Base-by-base conservation (phyloP, 2,888 invertebrate species). In the Rhyacophila evoluta region DNA sequence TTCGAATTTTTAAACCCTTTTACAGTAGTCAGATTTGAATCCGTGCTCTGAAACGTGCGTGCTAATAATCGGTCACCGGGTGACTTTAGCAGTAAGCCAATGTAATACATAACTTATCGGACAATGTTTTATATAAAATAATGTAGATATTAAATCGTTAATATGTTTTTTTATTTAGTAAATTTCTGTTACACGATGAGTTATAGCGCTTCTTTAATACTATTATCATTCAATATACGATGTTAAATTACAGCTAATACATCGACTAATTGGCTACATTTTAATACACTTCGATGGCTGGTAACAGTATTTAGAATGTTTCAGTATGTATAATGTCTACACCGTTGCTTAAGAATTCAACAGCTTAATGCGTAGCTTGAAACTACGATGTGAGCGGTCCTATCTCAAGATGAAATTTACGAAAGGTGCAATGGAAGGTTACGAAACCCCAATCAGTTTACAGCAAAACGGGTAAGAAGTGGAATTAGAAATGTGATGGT, bases 401-500 rank as follows among this genome's bases (percentile, higher is more conserved):
- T 19, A 19, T 19, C 55, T 55, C 19, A 19, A 19, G 12, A 55
- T 19, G 15, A 55, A 55, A 55, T 55, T 55, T 55, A 55, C 55
- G 55, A 19, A 55, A 55, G 55, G 55, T 55, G 55, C 25, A 55
- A 5, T 55, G 19, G 19, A 55, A 55, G 55, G 55, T 55, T 19
- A 55, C 55, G 55, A 55, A 55, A 55, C 55, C 55, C 55, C 55
- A 55, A 55, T 55, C 55, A 55, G 55, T 55, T 25, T 19, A 12
- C 15, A 55, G 55, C 19, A 19, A 55, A 19, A 19, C 55, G 25
- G 55, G 19, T 25, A 55, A 19, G 55, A 55, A 55, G 55, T 55
- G 55, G 55, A 55, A 55, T 55, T 55, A 55, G 55, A 19, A 55
- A 55, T 55, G 15, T 55, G 55, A 55, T 55, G 55, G 55, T 25